Percentiles rank a stretch among this genome's conserved stretches.
These are phyloP conservation scores for Proisotoma minuta DNA, from an alignment of 2,888 invertebrate genomes.

Conservation along the genomic window DNA sequence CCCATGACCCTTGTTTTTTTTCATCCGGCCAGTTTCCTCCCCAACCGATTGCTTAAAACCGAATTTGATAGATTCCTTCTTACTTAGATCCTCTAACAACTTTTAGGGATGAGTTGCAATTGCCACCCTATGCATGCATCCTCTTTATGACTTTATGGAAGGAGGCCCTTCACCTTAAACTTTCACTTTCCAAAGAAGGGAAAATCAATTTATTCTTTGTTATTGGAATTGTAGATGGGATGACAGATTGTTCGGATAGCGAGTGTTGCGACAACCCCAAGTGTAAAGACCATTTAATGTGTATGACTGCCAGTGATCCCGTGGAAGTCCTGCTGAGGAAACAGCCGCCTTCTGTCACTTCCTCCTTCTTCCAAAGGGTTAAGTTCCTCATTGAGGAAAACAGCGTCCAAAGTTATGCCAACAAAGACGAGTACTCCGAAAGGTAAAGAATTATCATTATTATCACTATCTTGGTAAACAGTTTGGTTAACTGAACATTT, in stretches of 20 bases:
- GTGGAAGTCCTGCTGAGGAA: conserved; percentile 92
- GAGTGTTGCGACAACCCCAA: conserved; percentile 90
- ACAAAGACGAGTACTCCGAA: conserved; percentile 95
- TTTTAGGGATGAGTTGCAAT: too few species aligned
- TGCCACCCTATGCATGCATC: too few species aligned
- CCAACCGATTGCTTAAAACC: too few species aligned
- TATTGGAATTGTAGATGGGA: conserved; percentile 95
- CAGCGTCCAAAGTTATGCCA: conserved; percentile 96
- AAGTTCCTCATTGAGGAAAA: conserved; percentile 98
- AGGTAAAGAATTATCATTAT: conserved; percentile 67
- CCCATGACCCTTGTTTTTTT: too few species aligned
- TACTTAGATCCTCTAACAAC: too few species aligned
- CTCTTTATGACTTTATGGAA: too few species aligned
- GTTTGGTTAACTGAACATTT: background rate
- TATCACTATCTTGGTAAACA: conserved; percentile 3
- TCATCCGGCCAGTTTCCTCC: too few species aligned
- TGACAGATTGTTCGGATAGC: conserved; percentile 97
- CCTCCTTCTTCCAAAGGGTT: conserved; percentile 94
- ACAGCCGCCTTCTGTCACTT: conserved; percentile 92
- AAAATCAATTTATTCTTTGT: too few species aligned
- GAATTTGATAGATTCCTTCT: too few species aligned
- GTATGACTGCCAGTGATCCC: conserved; percentile 92
- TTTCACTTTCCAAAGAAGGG: too few species aligned
- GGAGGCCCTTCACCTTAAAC: too few species aligned
- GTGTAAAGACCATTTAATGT: conserved; percentile 88